Conservation (phyloP, 2,113 vertebrate genomes). For the Ursus arctos region DNA sequence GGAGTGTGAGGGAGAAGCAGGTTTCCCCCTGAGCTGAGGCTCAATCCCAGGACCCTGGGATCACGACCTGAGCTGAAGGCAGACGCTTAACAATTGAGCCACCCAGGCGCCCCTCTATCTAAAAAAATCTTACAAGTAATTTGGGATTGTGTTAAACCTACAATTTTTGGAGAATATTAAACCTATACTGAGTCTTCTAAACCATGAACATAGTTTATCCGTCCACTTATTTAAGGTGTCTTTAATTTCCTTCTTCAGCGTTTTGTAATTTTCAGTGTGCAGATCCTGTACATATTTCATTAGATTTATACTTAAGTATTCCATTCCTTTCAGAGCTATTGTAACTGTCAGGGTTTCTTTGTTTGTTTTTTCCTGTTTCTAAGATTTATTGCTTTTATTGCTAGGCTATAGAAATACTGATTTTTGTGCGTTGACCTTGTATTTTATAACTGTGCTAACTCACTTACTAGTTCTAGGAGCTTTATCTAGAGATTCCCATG, state of each 20-base stretch:
- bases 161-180: not conserved
- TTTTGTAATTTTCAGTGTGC: not conserved
- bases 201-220: not conserved
- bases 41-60: too few species aligned
- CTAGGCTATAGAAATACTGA: not conserved
- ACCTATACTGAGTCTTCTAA: not conserved
- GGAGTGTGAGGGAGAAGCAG: too few species aligned
- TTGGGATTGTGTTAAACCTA: not conserved
- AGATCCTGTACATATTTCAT: not conserved
- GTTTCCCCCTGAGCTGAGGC: too few species aligned
- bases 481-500: not conserved
- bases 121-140: not conserved
- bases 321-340: conserved; percentile 26
- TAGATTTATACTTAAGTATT: not conserved
- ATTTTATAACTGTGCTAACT: not conserved
- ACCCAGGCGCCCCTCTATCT: too few species aligned
- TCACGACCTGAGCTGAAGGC: too few species aligned
- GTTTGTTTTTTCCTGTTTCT: conserved; percentile 18
- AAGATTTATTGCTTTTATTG: conserved; percentile 18
- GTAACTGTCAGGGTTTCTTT: not conserved
- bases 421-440: conserved; percentile 24
- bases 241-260: not conserved
- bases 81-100: too few species aligned
- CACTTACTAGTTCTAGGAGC: not conserved
- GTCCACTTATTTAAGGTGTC: not conserved